phyloP scores from a whole-genome alignment of 2,797 vertebrate species.

The Bradypus variegatus region DNA sequence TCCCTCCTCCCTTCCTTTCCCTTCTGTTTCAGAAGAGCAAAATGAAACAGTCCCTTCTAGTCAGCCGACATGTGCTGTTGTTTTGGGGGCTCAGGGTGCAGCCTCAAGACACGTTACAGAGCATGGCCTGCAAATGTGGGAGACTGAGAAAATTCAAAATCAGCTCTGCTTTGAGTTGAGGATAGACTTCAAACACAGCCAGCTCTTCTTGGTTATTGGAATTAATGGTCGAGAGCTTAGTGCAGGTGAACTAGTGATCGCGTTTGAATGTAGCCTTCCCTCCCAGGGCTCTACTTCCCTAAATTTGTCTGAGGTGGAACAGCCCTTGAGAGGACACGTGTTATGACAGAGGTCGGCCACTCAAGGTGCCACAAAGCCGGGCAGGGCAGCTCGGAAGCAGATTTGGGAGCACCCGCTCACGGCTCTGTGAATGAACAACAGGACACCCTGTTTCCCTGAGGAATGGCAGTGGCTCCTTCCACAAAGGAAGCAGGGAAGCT shows the following conservation, averaged over 20 bases:
- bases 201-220: fast-evolving
- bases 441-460: not conserved
- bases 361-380: too few species aligned
- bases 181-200: not conserved
- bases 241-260: fast-evolving
- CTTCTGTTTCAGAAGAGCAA: too few species aligned
- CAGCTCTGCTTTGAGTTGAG: not conserved
- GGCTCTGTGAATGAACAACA: not conserved
- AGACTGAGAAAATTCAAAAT: not conserved
- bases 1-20: not conserved
- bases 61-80: fast-evolving
- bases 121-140: fast-evolving
- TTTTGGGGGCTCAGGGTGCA: not conserved
- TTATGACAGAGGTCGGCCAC: too few species aligned
- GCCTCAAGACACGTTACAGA: not conserved
- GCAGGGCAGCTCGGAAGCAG: too few species aligned
- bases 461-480: not conserved
- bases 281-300: not conserved
- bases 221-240: not conserved
- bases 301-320: not conserved
- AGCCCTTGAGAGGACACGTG: not conserved
- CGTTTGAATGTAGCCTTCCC: not conserved
- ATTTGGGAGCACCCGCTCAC: too few species aligned
- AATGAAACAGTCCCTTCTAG: too few species aligned
- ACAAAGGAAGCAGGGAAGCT: too few species aligned